Base-by-base conservation (phyloP, 2,113 vertebrate species). In the Vulpes ferrilata region DNA sequence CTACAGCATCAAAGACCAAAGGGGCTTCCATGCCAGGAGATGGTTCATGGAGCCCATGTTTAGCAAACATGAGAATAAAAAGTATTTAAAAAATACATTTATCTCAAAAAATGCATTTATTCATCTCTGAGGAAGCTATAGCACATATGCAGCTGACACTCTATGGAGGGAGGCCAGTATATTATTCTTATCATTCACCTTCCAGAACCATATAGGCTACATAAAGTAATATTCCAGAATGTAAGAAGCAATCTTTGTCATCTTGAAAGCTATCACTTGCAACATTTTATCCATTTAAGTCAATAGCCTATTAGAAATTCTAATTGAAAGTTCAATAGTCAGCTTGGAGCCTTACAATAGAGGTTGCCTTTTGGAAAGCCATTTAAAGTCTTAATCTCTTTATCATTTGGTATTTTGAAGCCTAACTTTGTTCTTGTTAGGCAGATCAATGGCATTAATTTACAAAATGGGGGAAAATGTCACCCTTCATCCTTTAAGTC, bases 301-400 rank as follows among this genome's bases (percentile, higher is more conserved):
- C 99, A 99, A 99, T 99, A 99, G 99, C 97, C 99, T 99, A 99
- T 99, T 99, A 99, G 99, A 99, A 99, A 99, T 99, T 99, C 99
- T 99, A 99, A 99, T 99, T 99, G 99, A 99, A 99, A 99, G 99
- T 99, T 99, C 99, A 99, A 99, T 99, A 99, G 98, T 99, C 98
- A 98, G 99, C 98, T 98, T 98, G 98, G 98, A 99, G 99, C 98
- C 98, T 98, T 98, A 99, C 99, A 99, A 99, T 99, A 99, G 99
- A 99, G 99, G 99, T 99, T 99, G 99, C 99, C 99, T 99, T 98
- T 99, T 99, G 98, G 99, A 99, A 99, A 99, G 99, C 99, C 99
- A 99, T 99, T 99, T 99, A 99, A 99, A 99, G 98, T 99, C 99
- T 99, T 99, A 99, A 99, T 99, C 99, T 99, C 99, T 99, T 99